These are phyloP conservation scores for Eunapius fragilis DNA, from an alignment of 37 sponge, comb jelly and placozoan species.

Conservation along the genomic window DNA sequence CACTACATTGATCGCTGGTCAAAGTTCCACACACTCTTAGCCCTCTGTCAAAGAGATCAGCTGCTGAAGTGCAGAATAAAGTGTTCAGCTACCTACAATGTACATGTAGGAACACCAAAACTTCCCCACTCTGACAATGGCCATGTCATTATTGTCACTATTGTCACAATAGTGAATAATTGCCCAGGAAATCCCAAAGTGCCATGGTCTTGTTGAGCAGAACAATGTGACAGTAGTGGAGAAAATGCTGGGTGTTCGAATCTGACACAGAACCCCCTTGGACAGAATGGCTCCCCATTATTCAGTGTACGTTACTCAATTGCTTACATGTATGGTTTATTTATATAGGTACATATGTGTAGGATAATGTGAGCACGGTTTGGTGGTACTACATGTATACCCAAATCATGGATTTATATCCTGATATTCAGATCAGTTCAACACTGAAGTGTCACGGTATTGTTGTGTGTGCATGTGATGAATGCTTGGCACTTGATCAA, in stretches of 20 bases:
- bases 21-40: slow-evolving; percentile 33
- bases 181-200: slow-evolving; percentile 43
- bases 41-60: slow-evolving; percentile 34
- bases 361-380: neutral
- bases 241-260: slow-evolving; percentile 32
- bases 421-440: slow-evolving; percentile 27
- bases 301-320: too few relatives aligned
- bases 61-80: slow-evolving; percentile 30
- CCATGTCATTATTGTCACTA: neutral
- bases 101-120: slow-evolving; percentile 19
- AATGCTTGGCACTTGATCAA: too few relatives aligned
- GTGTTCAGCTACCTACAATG: neutral
- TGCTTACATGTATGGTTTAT: slow-evolving; percentile 6
- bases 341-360: too few relatives aligned
- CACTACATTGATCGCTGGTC: slow-evolving; percentile 72
- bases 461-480: too few relatives aligned
- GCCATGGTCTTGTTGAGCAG: slow-evolving; percentile 2
- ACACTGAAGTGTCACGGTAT: slow-evolving; percentile 35
- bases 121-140: slow-evolving; percentile 29
- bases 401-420: neutral
- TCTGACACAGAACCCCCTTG: slow-evolving; percentile 7
- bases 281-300: too few relatives aligned
- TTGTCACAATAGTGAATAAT: slow-evolving; percentile 32
- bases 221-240: slow-evolving; percentile 44
- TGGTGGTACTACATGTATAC: too few relatives aligned